A percentile compares a stretch with the other conserved stretches of the same genome.
Evolutionary conservation across 2,888 invertebrate species (phyloP).

Genomic region (Seira ritae): DNA sequence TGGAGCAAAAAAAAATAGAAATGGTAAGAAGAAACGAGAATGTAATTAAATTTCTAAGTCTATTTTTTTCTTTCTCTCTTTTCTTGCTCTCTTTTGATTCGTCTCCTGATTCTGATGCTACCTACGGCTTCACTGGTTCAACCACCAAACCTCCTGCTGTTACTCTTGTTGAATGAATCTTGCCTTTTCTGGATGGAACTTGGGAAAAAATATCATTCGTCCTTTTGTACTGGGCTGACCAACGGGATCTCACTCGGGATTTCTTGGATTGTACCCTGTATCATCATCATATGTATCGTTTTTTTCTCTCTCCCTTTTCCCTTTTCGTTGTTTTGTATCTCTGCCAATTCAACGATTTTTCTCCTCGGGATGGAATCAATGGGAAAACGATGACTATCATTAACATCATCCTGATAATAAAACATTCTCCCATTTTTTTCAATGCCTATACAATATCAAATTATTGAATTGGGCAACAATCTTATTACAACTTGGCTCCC

Average conservation of each 20-base stretch:
- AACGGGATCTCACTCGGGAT: constrained; percentile 41
- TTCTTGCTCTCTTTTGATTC: constrained; percentile 13
- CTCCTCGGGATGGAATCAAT: constrained; percentile 30
- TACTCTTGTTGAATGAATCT: background rate
- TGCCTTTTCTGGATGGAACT: background rate
- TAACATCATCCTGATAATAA: constrained; percentile 18
- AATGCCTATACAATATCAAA: constrained; percentile 35
- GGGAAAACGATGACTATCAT: constrained; percentile 32
- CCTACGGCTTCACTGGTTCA: background rate
- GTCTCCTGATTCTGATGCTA: background rate
- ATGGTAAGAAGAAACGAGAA: constrained; percentile 36
- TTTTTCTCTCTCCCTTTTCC: background rate
- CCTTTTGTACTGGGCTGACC: constrained; percentile 23
- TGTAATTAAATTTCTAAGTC: constrained; percentile 51
- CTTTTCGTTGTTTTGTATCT: constrained; percentile 29
- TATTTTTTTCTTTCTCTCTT: constrained; percentile 31
- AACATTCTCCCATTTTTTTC: constrained; percentile 24
- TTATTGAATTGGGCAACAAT: constrained; percentile 49
- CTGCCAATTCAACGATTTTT: constrained; percentile 27
- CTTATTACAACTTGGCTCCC: constrained; percentile 13
- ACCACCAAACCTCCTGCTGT: constrained; percentile 9
- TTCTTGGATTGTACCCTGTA: background rate
- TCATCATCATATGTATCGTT: background rate
- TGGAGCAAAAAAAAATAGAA: background rate
- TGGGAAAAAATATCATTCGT: constrained; percentile 18